These are phyloP conservation scores for Anoura caudifer DNA, from an alignment of 2,113 vertebrate genomes.

Conservation along the genomic window DNA sequence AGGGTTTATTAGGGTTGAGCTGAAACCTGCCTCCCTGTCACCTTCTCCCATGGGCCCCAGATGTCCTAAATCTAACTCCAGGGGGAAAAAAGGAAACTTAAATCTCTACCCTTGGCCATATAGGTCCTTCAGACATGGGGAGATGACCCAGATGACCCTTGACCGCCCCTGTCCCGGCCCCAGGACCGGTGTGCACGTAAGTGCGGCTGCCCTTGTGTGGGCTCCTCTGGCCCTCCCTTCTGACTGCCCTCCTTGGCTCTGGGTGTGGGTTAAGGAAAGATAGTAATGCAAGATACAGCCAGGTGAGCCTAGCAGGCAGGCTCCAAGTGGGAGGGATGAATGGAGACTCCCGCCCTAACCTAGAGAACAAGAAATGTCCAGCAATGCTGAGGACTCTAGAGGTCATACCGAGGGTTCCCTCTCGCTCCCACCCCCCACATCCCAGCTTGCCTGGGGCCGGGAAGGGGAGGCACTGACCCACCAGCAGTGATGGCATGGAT, in stretches of 20 bases:
- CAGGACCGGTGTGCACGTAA: too few species aligned
- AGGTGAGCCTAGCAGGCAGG: not conserved
- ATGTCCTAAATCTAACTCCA: not conserved
- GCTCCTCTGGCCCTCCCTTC: not conserved
- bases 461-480: rapidly evolving
- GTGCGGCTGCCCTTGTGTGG: not conserved
- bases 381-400: too few species aligned
- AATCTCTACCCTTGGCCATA: not conserved
- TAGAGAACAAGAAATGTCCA: not conserved
- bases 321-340: not conserved
- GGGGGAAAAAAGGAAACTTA: not conserved
- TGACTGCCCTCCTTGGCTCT: not conserved
- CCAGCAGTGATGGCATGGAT: not conserved
- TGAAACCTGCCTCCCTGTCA: not conserved
- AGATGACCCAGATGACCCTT: not conserved
- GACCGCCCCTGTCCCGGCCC: too few species aligned
- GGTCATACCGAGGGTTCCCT: not conserved
- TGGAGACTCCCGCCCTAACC: not conserved
- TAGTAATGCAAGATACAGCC: not conserved
- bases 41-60: not conserved
- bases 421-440: not conserved
- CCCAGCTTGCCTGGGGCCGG: not conserved
- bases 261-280: not conserved
- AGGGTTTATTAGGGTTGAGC: not conserved
- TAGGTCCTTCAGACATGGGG: not conserved